Conservation (phyloP, 1,140 invertebrate genomes). For the Paralvinella palmiformis region DNA sequence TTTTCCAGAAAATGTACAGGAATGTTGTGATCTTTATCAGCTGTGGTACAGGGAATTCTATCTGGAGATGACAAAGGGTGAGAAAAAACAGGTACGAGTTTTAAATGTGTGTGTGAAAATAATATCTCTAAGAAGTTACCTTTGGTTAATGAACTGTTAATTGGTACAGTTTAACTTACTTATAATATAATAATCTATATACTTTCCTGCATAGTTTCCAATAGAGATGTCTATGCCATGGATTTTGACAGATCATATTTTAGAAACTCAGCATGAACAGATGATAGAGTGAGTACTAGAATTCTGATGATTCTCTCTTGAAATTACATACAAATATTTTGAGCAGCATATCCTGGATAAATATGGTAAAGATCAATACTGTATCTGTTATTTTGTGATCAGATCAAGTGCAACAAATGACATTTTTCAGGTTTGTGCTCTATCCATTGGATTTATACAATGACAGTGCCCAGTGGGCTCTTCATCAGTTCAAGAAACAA, state of each 20-base stretch:
- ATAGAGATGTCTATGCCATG: constrained; percentile 99
- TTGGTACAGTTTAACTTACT: not conserved
- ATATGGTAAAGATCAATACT: not conserved
- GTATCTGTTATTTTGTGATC: too few species aligned
- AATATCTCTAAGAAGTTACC: not conserved
- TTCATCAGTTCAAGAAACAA: constrained; percentile 95
- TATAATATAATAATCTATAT: not conserved
- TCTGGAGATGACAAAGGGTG: constrained; percentile 59
- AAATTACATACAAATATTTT: not conserved
- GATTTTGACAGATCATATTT: constrained; percentile 97
- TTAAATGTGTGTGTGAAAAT: not conserved
- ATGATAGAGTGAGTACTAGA: constrained; percentile 13
- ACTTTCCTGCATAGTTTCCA: constrained; percentile 76
- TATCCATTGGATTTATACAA: constrained; percentile 99
- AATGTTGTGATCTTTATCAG: constrained; percentile 95
- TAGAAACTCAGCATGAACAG: constrained; percentile 79
- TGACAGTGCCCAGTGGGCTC: constrained; percentile 92
- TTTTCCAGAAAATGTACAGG: constrained; percentile 79
- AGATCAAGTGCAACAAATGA: too few species aligned
- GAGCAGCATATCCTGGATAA: not conserved
- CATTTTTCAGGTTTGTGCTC: constrained; percentile 97
- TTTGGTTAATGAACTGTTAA: not conserved
- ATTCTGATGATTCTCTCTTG: not conserved
- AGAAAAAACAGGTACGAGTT: constrained; percentile 16
- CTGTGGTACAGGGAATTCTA: constrained; percentile 99